Percentiles rank a stretch among this genome's conserved stretches.
Conservation (phyloP, 2,888 invertebrate species). For the Ormyrus rosae region DNA sequence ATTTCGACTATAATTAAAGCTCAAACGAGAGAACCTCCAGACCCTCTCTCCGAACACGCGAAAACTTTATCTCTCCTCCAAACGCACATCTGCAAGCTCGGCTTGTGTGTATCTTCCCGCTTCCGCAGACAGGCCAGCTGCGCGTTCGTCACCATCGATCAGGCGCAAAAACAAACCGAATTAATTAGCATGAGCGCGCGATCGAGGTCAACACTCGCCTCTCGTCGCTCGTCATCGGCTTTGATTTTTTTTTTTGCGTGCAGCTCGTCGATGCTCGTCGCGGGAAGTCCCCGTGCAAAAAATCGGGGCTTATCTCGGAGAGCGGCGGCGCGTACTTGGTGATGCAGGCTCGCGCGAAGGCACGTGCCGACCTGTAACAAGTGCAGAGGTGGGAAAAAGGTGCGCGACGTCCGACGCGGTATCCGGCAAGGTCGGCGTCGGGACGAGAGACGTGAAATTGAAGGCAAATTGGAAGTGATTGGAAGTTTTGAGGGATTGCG, state of each 20-base stretch:
- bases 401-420: not conserved
- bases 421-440: too few species aligned
- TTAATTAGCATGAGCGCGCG: not conserved
- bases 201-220: constrained; percentile 15
- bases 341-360: not conserved
- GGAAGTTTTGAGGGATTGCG: too few species aligned
- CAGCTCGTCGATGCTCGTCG: not conserved
- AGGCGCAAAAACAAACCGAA: not conserved
- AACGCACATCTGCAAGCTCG: constrained; percentile 7
- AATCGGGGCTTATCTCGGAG: constrained; percentile 2
- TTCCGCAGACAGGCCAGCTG: not conserved
- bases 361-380: not conserved
- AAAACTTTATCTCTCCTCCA: too few species aligned
- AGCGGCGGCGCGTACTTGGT: not conserved
- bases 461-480: too few species aligned
- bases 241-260: not conserved
- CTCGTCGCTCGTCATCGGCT: too few species aligned
- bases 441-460: too few species aligned
- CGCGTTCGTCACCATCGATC: not conserved
- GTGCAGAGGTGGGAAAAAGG: not conserved
- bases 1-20: too few species aligned
- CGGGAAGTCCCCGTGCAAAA: constrained; percentile 43
- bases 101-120: not conserved
- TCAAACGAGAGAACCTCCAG: too few species aligned
- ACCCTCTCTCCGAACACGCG: constrained; percentile 2